A percentile compares a stretch with the other conserved stretches of the same genome.
phyloP scores from a whole-genome alignment of 2,113 vertebrate genomes.

The Dicentrarchus labrax region DNA sequence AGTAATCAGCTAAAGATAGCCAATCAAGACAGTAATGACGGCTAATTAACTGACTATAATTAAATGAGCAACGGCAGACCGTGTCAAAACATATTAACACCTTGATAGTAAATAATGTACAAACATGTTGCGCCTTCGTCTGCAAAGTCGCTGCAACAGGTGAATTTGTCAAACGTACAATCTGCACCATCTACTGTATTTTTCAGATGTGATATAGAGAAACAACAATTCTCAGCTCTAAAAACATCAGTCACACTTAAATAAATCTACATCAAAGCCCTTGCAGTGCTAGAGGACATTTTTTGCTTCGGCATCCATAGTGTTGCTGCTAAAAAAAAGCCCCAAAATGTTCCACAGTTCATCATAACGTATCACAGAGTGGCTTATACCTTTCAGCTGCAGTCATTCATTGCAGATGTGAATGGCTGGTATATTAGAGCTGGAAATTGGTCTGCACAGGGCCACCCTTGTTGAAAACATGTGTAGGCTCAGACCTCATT shows the following conservation, averaged over 20 bases:
- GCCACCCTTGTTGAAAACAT: conserved; percentile 76
- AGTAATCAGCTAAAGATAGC: background rate
- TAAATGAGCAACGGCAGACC: background rate
- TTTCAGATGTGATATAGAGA: background rate
- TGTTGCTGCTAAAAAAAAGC: background rate
- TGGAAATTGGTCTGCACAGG: conserved; percentile 51
- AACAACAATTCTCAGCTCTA: background rate
- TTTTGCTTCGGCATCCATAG: conserved; percentile 12
- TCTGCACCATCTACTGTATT: conserved; percentile 22
- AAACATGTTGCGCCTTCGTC: background rate
- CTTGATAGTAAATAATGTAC: background rate
- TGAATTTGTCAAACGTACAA: background rate
- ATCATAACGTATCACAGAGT: conserved; percentile 39
- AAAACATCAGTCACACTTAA: conserved; percentile 9
- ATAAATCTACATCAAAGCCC: conserved; percentile 33
- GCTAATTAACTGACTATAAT: background rate
- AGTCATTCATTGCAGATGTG: conserved; percentile 59
- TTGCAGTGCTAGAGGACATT: background rate
- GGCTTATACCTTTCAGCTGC: conserved; percentile 58
- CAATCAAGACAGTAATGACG: background rate
- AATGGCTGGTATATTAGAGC: conserved; percentile 38
- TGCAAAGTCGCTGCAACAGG: conserved; percentile 36
- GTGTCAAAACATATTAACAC: background rate
- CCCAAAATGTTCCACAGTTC: conserved; percentile 37
- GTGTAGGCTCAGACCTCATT: conserved; percentile 76